A percentile compares a stretch with the other conserved stretches of the same genome.
phyloP scores from a whole-genome alignment of 2,113 vertebrate genomes.

The Heliornis fulica region DNA sequence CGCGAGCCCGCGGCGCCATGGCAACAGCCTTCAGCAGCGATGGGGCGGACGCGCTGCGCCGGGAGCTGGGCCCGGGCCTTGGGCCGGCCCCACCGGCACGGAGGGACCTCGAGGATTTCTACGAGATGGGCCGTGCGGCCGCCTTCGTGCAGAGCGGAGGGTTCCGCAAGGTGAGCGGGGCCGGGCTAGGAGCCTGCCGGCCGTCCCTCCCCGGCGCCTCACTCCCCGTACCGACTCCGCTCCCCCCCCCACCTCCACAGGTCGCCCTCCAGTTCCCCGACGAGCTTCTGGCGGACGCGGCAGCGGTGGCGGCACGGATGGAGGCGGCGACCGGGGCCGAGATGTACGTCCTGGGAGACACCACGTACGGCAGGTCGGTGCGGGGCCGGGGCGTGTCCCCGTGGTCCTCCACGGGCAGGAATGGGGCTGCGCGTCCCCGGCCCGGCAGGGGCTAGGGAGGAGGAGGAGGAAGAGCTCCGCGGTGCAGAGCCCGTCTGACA shows the following conservation, averaged over 20 bases:
- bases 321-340: constrained; percentile 75
- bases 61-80: not conserved
- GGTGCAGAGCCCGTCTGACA: not conserved
- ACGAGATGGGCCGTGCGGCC: constrained; percentile 68
- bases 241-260: constrained; percentile 51
- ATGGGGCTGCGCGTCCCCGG: not conserved
- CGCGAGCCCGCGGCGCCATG: constrained; percentile 25
- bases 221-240: not conserved
- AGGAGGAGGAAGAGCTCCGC: not conserved
- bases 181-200: not conserved
- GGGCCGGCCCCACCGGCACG: not conserved
- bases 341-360: constrained; percentile 88
- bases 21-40: constrained; percentile 73
- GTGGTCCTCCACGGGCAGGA: not conserved
- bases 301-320: constrained; percentile 74
- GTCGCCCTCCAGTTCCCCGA: constrained; percentile 96
- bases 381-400: not conserved
- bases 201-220: not conserved
- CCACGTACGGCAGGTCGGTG: constrained; percentile 89
- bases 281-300: constrained; percentile 82
- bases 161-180: constrained; percentile 33
- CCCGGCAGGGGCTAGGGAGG: not conserved
- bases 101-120: constrained; percentile 51
- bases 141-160: constrained; percentile 50
- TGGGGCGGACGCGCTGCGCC: constrained; percentile 58